Evolutionary conservation across 2,113 vertebrate genomes (phyloP).

Genomic region (mouse (Mus musculus)): DNA sequence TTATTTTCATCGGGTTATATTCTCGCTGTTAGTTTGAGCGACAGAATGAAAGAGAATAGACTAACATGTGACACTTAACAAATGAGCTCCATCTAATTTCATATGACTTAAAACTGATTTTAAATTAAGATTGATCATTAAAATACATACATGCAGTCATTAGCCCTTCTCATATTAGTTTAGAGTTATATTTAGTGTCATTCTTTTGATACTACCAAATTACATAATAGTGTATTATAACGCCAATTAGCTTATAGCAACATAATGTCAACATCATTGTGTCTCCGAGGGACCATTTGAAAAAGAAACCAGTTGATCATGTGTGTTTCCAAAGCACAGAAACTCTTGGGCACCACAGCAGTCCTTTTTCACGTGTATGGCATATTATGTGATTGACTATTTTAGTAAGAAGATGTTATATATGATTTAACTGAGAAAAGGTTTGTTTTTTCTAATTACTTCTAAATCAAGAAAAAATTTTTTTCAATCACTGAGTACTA

Average conservation of each 20-base stretch:
- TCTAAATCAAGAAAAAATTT: conserved; percentile 78
- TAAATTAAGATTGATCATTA: conserved; percentile 28
- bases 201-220: background rate
- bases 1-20: background rate
- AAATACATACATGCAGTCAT: background rate
- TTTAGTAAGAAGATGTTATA: conserved; percentile 77
- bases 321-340: conserved; percentile 48
- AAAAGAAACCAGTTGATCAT: conserved; percentile 8
- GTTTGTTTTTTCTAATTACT: conserved; percentile 67
- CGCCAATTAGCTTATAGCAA: background rate
- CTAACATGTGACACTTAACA: background rate
- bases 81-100: conserved; percentile 45
- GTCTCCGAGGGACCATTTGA: conserved; percentile 46
- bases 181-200: conserved; percentile 29
- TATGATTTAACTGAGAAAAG: conserved; percentile 73
- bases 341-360: conserved; percentile 32
- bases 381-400: conserved; percentile 66
- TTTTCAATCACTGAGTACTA: conserved; percentile 69
- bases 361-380: conserved; percentile 44
- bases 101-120: background rate
- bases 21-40: background rate
- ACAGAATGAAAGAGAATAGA: background rate
- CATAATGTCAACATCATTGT: background rate
- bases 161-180: background rate
- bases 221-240: background rate